A percentile compares a stretch with the other conserved stretches of the same genome.
Evolutionary conservation across 2,797 vertebrate species (phyloP).

Genomic region (Luscinia megarhynchos): DNA sequence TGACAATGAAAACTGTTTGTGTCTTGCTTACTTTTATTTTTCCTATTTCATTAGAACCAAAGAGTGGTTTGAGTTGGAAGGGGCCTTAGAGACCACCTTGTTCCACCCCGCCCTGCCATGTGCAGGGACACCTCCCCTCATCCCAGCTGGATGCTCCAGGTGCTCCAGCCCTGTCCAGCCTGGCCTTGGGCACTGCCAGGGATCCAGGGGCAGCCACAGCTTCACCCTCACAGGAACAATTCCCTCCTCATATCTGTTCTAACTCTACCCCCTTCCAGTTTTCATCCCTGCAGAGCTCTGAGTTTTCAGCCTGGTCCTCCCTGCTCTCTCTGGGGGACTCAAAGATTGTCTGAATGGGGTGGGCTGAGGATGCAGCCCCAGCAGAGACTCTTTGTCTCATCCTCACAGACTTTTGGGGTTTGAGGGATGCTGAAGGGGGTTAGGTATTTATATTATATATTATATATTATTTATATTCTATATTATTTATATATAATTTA

Average conservation of each 20-base stretch:
- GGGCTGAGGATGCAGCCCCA: background rate
- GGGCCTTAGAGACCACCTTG: background rate
- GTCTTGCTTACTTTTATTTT: background rate
- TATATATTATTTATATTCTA: too few species aligned
- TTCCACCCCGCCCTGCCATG: background rate
- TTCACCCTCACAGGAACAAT: accelerated
- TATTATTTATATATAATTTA: too few species aligned
- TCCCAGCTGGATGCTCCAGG: background rate
- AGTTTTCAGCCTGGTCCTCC: background rate
- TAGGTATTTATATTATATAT: too few species aligned
- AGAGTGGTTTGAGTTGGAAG: background rate
- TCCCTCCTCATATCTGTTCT: background rate
- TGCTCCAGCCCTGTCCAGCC: background rate
- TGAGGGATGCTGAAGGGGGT: background rate
- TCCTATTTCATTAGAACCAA: background rate
- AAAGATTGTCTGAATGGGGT: accelerated
- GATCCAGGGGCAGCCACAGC: background rate
- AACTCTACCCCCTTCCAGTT: background rate
- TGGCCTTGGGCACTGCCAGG: background rate
- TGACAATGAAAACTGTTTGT: background rate
- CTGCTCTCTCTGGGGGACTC: background rate
- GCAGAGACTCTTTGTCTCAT: background rate
- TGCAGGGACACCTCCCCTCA: background rate
- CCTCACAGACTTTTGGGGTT: background rate
- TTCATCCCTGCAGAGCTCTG: background rate